Evolutionary conservation across 2,113 vertebrate genomes (phyloP).

Genomic region (Trichomycterus rosablanca): DNA sequence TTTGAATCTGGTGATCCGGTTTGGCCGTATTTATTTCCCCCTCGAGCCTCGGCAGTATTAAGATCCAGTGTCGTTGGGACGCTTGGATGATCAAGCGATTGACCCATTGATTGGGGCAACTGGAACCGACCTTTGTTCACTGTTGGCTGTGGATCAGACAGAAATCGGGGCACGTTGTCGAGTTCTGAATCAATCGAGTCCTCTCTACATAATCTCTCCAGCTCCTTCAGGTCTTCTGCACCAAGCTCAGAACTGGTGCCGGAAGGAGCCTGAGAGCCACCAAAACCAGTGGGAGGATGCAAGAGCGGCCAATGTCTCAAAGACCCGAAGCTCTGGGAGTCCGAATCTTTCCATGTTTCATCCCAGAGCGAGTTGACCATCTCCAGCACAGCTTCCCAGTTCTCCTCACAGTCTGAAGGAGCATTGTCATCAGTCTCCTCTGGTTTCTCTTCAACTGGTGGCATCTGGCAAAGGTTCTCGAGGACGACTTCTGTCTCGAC

Average conservation of each 20-base stretch:
- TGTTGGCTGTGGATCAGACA: slow-evolving; percentile 49
- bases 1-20: slow-evolving; percentile 69
- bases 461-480: slow-evolving; percentile 31
- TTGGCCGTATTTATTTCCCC: slow-evolving; percentile 22
- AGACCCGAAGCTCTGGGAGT: slow-evolving; percentile 59
- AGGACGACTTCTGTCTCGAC: slow-evolving; percentile 27
- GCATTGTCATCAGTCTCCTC: slow-evolving; percentile 23
- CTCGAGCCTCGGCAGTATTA: not conserved
- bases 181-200: slow-evolving; percentile 63
- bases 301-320: slow-evolving; percentile 70
- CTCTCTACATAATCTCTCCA: slow-evolving; percentile 64
- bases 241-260: slow-evolving; percentile 67
- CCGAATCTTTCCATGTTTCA: slow-evolving; percentile 59
- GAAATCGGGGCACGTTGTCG: slow-evolving; percentile 53
- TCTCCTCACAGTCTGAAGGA: slow-evolving; percentile 39
- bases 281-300: slow-evolving; percentile 66
- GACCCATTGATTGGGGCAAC: slow-evolving; percentile 56
- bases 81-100: slow-evolving; percentile 35
- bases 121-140: slow-evolving; percentile 55
- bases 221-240: slow-evolving; percentile 58
- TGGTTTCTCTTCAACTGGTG: slow-evolving; percentile 27
- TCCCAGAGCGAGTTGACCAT: slow-evolving; percentile 73
- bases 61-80: slow-evolving; percentile 63
- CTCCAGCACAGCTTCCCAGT: slow-evolving; percentile 67
- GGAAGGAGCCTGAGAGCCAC: slow-evolving; percentile 70